Evolutionary conservation across 2,888 invertebrate species (phyloP), one percentile per base, ranked within the genome.

Genomic region (Drosophila villosipedis): DNA sequence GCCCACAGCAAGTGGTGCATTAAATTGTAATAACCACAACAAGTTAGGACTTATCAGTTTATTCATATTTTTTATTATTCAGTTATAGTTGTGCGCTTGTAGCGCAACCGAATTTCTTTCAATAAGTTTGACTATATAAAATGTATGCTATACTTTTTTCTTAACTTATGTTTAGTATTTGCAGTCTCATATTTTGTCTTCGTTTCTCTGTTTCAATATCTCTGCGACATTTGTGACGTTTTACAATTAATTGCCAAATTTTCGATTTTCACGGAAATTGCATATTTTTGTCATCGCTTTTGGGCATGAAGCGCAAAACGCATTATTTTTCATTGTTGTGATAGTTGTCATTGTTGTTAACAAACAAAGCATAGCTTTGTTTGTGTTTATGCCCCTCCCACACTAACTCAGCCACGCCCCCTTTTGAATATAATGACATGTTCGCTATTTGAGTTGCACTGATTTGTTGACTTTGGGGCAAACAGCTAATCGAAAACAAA

Each of bases 401-500:
- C 3, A 6, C 12, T 1, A 14, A 9, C 19, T 22, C 35, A 22
- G 10, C 10, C 37, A 31, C n/a, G n/a, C 7, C 33, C 43, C 3
- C n/a, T 19, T 16, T 43, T 59, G n/a, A 3, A 55, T 58, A 57
- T 58, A 58, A 61, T 61, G 54, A 58, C 58, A 68, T 65, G 66
- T 61, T 60, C 60, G 67, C 60, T 84, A 67, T 85, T 86, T 83
- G 81, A 77, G 73, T 74, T 85, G 81, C 73, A 83, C 67, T 90
- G 85, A 85, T 90, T 86, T 85, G 89, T 89, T 85, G 85, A 90
- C 89, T 85, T 89, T 90, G 41, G 66, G 62, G 82, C 84, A 83
- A 61, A 74, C 78, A 83, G 89, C 87, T 89, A 86, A 85, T 86
- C 84, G 85, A 83, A 89, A 90, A 86, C 89, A 89, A 89, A 78